phyloP scores from a whole-genome alignment of 1,140 invertebrate genomes.

The Rhynchophorus ferrugineus region DNA sequence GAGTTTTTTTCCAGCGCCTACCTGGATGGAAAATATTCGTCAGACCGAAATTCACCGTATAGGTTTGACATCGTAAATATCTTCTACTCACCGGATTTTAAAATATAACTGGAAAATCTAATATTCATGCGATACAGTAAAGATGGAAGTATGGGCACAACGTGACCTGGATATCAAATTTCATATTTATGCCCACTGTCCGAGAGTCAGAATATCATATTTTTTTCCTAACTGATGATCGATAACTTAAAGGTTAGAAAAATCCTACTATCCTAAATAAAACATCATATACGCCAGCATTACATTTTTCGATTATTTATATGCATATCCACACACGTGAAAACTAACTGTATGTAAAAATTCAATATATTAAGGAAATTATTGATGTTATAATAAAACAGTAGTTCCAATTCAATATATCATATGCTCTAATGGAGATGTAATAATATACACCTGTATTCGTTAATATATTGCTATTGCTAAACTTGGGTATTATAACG shows the following conservation, averaged over 20 bases:
- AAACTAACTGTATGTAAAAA: no score
- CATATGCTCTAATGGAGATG: no score
- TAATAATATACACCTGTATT: no score
- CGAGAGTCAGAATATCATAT: conserved; percentile 14
- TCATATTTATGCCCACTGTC: conserved; percentile 23
- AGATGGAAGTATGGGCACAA: conserved; percentile 19
- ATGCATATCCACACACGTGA: no score
- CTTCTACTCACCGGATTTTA: neutral
- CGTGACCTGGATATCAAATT: conserved; percentile 18
- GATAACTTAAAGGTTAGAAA: conserved; percentile 18
- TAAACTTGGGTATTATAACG: no score
- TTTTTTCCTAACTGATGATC: conserved; percentile 15
- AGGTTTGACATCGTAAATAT: conserved; percentile 1
- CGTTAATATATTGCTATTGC: no score
- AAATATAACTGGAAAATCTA: conserved; percentile 17
- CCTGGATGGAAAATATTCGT: neutral
- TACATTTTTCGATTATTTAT: no score
- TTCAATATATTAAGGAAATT: no score
- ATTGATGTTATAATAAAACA: no score
- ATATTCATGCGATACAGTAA: conserved; percentile 16
- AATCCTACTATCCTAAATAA: conserved; percentile 1
- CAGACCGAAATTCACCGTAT: neutral
- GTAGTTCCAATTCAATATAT: no score
- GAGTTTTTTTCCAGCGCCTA: no score
- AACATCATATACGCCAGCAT: neutral